phyloP scores from a whole-genome alignment of 2,113 vertebrate genomes.

The Collichthys lucidus region DNA sequence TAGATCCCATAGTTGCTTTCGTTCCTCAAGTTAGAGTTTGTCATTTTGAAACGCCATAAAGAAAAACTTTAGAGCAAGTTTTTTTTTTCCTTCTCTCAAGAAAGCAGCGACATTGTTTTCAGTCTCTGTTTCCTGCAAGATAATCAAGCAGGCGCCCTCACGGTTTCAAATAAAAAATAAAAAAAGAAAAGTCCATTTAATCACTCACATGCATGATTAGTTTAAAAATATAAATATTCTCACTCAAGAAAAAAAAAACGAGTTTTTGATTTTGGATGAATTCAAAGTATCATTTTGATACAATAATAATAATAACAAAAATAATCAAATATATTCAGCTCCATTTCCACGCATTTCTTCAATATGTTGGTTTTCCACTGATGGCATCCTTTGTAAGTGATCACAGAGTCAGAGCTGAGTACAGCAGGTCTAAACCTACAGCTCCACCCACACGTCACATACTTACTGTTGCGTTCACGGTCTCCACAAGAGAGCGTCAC shows the following conservation, averaged over 20 bases:
- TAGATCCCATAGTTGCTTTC: slow-evolving; percentile 87
- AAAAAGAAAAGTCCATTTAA: neutral
- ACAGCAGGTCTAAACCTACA: slow-evolving; percentile 68
- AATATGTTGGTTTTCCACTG: slow-evolving; percentile 47
- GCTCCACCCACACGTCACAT: slow-evolving; percentile 80
- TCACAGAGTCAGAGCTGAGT: slow-evolving; percentile 62
- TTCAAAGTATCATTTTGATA: neutral
- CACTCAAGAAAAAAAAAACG: neutral
- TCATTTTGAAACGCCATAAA: slow-evolving; percentile 90
- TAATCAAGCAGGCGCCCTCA: neutral
- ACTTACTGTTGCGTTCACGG: slow-evolving; percentile 44
- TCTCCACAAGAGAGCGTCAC: slow-evolving; percentile 64
- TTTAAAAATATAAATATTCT: neutral
- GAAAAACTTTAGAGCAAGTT: slow-evolving; percentile 73
- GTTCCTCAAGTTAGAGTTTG: slow-evolving; percentile 87
- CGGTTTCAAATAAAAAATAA: neutral
- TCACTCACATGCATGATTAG: neutral
- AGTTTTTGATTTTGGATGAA: neutral
- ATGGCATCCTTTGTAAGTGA: slow-evolving; percentile 70
- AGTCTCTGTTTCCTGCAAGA: slow-evolving; percentile 2
- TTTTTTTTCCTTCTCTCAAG: slow-evolving; percentile 24
- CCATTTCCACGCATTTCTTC: slow-evolving; percentile 33
- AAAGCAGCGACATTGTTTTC: slow-evolving; percentile 24
- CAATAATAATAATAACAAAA: neutral
- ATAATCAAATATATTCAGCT: neutral